Conservation (phyloP, 2,797 vertebrate genomes). For the Enteromius fasciolatus region DNA sequence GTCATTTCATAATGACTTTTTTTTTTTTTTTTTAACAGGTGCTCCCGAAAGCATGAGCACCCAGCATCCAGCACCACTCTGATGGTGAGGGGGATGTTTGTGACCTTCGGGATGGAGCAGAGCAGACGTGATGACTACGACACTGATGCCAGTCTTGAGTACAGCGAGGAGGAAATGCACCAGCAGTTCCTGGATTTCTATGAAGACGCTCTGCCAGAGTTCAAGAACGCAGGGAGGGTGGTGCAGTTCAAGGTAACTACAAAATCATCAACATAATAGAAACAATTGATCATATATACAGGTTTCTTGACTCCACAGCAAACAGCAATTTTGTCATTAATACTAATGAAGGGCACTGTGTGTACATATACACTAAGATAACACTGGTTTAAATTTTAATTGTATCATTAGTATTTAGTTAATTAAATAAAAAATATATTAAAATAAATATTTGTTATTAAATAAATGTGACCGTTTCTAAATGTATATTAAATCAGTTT, state of each 20-base stretch:
- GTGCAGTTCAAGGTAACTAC: slow-evolving; percentile 92
- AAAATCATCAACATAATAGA: neutral
- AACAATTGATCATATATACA: neutral
- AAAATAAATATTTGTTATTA: neutral
- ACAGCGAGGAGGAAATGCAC: slow-evolving; percentile 93
- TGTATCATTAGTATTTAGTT: neutral
- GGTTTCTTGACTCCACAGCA: neutral
- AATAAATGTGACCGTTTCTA: neutral
- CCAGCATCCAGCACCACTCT: slow-evolving; percentile 87
- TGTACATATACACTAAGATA: too few relatives aligned
- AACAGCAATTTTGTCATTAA: neutral
- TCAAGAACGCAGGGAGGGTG: slow-evolving; percentile 89
- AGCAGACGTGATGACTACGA: slow-evolving; percentile 94
- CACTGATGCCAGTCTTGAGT: slow-evolving; percentile 90
- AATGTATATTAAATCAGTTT: neutral
- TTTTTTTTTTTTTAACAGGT: slow-evolving; percentile 73
- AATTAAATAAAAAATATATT: too few relatives aligned
- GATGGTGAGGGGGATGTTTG: slow-evolving; percentile 92
- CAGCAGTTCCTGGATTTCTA: slow-evolving; percentile 97
- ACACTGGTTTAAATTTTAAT: too few relatives aligned
- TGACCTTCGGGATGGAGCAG: slow-evolving; percentile 93
- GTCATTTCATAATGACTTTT: neutral
- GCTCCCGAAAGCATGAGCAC: slow-evolving; percentile 91
- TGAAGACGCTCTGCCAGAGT: slow-evolving; percentile 91
- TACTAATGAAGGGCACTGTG: neutral